Percentiles rank a stretch among this genome's conserved stretches.
phyloP scores from a whole-genome alignment of 2,113 vertebrate species.

The Trinectes maculatus region DNA sequence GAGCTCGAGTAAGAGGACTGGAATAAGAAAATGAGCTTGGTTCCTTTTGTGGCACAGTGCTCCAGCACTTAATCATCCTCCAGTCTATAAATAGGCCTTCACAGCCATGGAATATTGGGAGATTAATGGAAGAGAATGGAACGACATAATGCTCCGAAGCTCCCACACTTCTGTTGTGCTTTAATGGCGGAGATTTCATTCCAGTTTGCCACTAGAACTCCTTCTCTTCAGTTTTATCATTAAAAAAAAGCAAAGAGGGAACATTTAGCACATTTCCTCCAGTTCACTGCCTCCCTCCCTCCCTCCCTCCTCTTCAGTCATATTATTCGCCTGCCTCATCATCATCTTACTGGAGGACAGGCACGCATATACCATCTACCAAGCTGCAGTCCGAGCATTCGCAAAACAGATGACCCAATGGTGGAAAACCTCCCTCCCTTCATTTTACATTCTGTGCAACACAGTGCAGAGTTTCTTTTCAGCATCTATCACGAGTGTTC shows the following conservation, averaged over 20 bases:
- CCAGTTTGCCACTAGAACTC: conserved; percentile 27
- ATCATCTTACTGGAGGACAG: conserved; percentile 10
- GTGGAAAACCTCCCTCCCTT: conserved; percentile 24
- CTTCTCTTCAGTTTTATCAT: conserved; percentile 23
- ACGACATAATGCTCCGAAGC: conserved; percentile 56
- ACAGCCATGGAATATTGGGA: conserved; percentile 73
- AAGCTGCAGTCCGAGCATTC: conserved; percentile 21
- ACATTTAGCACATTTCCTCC: conserved; percentile 32
- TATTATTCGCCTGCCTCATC: neutral
- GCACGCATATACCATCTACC: neutral
- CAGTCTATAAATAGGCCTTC: conserved; percentile 75
- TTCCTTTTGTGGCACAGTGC: conserved; percentile 69
- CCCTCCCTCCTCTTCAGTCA: neutral
- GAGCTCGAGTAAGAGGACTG: conserved; percentile 32
- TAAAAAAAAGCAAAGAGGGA: conserved; percentile 4
- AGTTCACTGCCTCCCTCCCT: neutral
- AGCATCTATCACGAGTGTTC: conserved; percentile 43
- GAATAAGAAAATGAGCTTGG: conserved; percentile 71
- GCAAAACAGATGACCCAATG: conserved; percentile 10
- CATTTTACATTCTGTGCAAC: conserved; percentile 41
- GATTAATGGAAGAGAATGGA: conserved; percentile 75
- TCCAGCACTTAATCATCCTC: conserved; percentile 75
- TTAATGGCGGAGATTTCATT: conserved; percentile 54
- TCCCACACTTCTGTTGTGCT: conserved; percentile 52
- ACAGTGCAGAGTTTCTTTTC: conserved; percentile 41